Evolutionary conservation across 2,797 vertebrate species (phyloP).

Genomic region (Sphaeramia orbicularis): DNA sequence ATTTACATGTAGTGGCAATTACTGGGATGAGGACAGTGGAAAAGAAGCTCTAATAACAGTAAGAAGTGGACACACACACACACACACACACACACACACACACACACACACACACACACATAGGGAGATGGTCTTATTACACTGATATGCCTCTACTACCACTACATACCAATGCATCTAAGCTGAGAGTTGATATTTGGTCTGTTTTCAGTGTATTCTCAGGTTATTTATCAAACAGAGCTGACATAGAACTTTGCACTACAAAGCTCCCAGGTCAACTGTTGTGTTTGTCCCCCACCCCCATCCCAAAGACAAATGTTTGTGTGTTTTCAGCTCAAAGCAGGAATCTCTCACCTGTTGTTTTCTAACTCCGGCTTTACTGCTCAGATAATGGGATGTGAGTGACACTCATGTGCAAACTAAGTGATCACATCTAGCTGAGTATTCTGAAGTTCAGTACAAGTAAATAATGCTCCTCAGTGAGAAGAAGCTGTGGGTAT

Average conservation of each 20-base stretch:
- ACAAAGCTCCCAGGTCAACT: constrained; percentile 58
- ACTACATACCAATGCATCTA: not conserved
- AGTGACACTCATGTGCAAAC: constrained; percentile 48
- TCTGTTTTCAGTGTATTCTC: too few species aligned
- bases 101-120: too few species aligned
- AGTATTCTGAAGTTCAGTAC: constrained; percentile 5
- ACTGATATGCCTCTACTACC: constrained; percentile 8
- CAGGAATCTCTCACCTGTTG: constrained; percentile 75
- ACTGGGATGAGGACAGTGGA: constrained; percentile 48
- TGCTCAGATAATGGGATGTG: constrained; percentile 40
- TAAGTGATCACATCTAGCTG: not conserved
- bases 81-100: too few species aligned
- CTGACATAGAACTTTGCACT: constrained; percentile 28
- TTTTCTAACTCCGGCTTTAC: constrained; percentile 59
- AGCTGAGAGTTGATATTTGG: not conserved
- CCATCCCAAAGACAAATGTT: constrained; percentile 67
- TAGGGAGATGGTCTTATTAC: constrained; percentile 15
- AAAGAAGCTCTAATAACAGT: constrained; percentile 39
- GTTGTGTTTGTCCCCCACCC: constrained; percentile 22
- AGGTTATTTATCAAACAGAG: not conserved
- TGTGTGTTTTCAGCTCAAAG: constrained; percentile 66
- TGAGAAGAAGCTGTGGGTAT: not conserved
- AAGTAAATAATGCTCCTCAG: not conserved
- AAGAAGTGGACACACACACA: constrained; percentile 31
- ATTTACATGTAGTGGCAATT: constrained; percentile 78